phyloP scores from a whole-genome alignment of 1,140 invertebrate genomes.

The Ceratosolen fusciceps region DNA sequence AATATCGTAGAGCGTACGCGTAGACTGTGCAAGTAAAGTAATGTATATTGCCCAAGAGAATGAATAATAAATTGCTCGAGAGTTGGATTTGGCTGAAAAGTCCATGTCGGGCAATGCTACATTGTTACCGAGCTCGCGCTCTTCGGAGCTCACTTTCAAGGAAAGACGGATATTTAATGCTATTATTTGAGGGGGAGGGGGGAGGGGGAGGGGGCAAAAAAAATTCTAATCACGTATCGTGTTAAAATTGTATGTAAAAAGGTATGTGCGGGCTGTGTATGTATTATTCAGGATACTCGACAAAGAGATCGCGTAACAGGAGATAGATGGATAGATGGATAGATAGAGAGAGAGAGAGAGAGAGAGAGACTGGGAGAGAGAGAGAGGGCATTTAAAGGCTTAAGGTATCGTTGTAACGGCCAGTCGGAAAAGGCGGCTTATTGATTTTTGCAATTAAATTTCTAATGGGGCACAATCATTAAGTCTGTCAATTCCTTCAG shows the following conservation, averaged over 20 bases:
- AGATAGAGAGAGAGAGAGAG: no score
- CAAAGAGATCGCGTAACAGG: not conserved
- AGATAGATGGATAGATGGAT: not conserved
- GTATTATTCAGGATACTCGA: not conserved
- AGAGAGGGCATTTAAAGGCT: no score
- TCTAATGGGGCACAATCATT: not conserved
- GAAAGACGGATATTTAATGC: not conserved
- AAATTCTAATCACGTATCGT: not conserved
- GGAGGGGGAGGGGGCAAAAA: no score
- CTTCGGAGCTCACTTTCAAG: not conserved
- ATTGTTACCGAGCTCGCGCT: not conserved
- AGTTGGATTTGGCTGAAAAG: no score
- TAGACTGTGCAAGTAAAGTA: no score
- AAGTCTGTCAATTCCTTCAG: not conserved
- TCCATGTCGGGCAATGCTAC: not conserved
- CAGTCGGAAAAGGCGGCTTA: not conserved
- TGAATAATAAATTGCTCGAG: no score
- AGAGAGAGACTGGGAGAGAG: no score
- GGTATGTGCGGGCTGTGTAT: not conserved
- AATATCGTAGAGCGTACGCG: no score
- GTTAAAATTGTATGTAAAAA: not conserved
- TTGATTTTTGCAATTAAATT: conserved; percentile 9
- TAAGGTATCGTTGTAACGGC: no score
- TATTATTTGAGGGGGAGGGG: no score
- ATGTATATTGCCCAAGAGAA: no score